phyloP scores from a whole-genome alignment of 2,797 vertebrate species.

The Oryzias sinensis region DNA sequence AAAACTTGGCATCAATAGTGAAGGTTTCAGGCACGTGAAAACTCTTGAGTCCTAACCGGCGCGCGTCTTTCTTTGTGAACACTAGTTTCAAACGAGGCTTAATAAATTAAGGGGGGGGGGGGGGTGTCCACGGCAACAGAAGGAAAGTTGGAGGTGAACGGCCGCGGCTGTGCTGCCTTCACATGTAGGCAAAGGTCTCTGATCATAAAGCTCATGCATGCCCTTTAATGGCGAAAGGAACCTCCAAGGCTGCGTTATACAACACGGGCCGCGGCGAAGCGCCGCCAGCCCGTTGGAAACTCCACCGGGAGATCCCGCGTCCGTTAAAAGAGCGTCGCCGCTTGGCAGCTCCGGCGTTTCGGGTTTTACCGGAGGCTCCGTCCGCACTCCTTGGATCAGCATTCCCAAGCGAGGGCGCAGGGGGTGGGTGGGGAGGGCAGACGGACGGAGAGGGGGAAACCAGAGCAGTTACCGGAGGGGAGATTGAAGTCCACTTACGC shows the following conservation, averaged over 20 bases:
- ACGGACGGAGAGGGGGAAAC: not conserved
- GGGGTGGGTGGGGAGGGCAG: not conserved
- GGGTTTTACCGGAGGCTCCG: too few relatives aligned
- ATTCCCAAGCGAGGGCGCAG: too few relatives aligned
- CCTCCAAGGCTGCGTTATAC: conserved; percentile 47
- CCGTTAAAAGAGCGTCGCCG: conserved; percentile 4
- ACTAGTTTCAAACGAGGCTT: conserved; percentile 1
- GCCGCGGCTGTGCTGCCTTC: conserved; percentile 31
- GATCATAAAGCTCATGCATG: conserved; percentile 57
- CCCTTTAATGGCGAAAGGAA: conserved; percentile 72
- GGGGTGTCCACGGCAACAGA: conserved; percentile 45
- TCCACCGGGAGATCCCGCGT: conserved; percentile 14
- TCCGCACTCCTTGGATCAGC: conserved; percentile 9
- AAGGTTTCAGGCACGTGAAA: conserved; percentile 37
- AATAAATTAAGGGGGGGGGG: not conserved
- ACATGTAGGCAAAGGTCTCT: conserved; percentile 60
- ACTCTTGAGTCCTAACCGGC: conserved; percentile 35
- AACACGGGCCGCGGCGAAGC: conserved; percentile 34
- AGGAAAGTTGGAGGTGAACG: conserved; percentile 67
- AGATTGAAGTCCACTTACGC: conserved; percentile 87
- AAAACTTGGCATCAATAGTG: conserved; percentile 38
- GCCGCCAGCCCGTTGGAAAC: conserved; percentile 32
- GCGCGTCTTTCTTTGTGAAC: conserved; percentile 22
- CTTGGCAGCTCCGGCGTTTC: too few relatives aligned
- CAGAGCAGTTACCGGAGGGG: conserved; percentile 22